Evolutionary conservation across 2,888 invertebrate genomes (phyloP), one percentile per base, ranked within the genome.

Genomic region (Apamea crenata): DNA sequence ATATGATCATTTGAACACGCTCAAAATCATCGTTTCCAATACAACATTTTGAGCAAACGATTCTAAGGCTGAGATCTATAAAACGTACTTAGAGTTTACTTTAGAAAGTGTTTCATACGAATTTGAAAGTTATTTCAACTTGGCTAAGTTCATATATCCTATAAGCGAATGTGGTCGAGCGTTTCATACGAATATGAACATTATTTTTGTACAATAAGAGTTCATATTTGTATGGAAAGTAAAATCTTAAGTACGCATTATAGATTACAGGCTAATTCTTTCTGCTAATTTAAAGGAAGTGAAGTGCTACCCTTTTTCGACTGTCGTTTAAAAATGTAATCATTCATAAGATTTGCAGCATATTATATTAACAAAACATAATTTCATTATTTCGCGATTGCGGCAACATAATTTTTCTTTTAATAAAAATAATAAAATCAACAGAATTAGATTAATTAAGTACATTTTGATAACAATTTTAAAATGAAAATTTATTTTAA

Each of bases 341-440:
- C 91, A 92, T 89, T 93, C 92, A 94, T 93, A 94, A 95, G 93
- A 94, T 89, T 90, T 89, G 92, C 92, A 94, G 93, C 92, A 84
- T 91, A 88, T 80, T 85, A 68, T 72, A 88, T 70, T 61, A 77
- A 86, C 50, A 90, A 87, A 89, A 79, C 84, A 88, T 84, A 88
- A 86, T 84, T 85, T 72, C 7, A 85, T 77, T 69, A 81, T 73
- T 63, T 81, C 63, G 79, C 80, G 56, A 69, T 87, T 84, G 85
- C 85, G 89, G 92, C 90, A 92, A 92, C 88, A 91, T 78, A 87
- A 86, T 88, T 89, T 86, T 87, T 89, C 85, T 85, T 89, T 72
- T 50, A 90, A 88, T 89, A 89, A 90, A 87, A 90, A 91, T 89
- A 88, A 91, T 87, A 88, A 91, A 91, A 92, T 90, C 90, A 93